Evolutionary conservation across 1,140 invertebrate species (phyloP).

Genomic region (Orchestia grillus): DNA sequence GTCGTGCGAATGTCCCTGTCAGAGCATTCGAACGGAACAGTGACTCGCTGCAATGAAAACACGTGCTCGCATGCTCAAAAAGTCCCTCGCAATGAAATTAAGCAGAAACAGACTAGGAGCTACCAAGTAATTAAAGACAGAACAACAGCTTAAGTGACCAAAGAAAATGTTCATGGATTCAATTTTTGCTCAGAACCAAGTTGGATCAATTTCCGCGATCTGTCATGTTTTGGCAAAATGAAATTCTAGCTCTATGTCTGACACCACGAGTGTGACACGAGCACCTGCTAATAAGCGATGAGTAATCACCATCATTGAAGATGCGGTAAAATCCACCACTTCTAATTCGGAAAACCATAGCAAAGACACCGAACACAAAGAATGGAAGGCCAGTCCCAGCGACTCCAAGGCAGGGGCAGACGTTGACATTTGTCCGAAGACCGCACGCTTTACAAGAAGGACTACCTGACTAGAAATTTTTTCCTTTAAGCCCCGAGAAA

Average conservation of each 20-base stretch:
- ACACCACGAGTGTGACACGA: background rate
- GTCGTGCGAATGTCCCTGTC: no score
- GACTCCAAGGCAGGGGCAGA: background rate
- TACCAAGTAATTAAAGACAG: no score
- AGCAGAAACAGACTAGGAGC: no score
- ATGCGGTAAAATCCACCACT: background rate
- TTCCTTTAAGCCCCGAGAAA: background rate
- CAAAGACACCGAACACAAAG: background rate
- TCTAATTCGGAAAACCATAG: background rate
- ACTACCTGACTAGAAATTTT: conserved; percentile 11
- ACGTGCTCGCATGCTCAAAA: no score
- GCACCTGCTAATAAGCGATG: background rate
- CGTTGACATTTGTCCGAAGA: background rate
- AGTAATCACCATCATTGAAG: background rate
- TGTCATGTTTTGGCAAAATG: background rate
- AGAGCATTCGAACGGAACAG: no score
- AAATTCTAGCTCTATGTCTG: background rate
- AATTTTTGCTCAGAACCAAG: background rate
- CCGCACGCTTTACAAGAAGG: background rate
- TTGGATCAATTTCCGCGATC: no score
- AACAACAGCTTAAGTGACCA: no score
- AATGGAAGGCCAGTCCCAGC: background rate
- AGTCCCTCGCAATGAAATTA: no score
- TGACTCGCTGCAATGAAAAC: no score
- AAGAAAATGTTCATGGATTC: background rate